These are phyloP conservation scores for Acanthornis magna DNA, from an alignment of 2,797 vertebrate species.

Conservation along the genomic window DNA sequence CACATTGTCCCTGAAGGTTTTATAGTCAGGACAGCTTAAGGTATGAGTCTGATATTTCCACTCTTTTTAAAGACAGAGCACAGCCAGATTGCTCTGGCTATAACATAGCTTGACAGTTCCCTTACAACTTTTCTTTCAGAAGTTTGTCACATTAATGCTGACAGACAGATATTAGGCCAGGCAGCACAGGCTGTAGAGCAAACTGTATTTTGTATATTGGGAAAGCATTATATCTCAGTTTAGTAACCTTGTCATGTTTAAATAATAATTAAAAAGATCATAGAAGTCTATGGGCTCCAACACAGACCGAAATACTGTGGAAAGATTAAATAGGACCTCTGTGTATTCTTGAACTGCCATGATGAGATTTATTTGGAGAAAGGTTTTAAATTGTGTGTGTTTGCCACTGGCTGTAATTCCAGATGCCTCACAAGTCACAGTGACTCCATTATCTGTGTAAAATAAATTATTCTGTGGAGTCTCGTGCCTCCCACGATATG, in stretches of 20 bases:
- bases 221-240: slow-evolving; percentile 46
- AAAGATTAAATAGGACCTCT: background rate
- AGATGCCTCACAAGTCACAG: background rate
- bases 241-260: slow-evolving; percentile 37
- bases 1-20: slow-evolving; percentile 34
- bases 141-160: slow-evolving; percentile 33
- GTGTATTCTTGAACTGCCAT: background rate
- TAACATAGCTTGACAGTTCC: slow-evolving; percentile 27
- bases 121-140: slow-evolving; percentile 24
- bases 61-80: background rate
- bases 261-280: background rate
- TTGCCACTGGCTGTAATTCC: slow-evolving; percentile 7
- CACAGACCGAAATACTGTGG: background rate
- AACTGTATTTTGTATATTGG: slow-evolving; percentile 11
- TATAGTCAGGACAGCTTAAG: slow-evolving; percentile 24
- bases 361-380: background rate
- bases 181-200: slow-evolving; percentile 34
- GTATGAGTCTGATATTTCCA: slow-evolving; percentile 27
- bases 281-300: background rate
- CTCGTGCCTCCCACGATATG: background rate
- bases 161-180: slow-evolving; percentile 47
- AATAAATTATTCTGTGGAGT: background rate
- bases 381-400: background rate
- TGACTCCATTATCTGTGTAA: background rate
- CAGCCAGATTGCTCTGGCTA: background rate